phyloP scores from a whole-genome alignment of 30 jellyfish, hydroid and myxozoan genomes.

The Euphysa ruthae region DNA sequence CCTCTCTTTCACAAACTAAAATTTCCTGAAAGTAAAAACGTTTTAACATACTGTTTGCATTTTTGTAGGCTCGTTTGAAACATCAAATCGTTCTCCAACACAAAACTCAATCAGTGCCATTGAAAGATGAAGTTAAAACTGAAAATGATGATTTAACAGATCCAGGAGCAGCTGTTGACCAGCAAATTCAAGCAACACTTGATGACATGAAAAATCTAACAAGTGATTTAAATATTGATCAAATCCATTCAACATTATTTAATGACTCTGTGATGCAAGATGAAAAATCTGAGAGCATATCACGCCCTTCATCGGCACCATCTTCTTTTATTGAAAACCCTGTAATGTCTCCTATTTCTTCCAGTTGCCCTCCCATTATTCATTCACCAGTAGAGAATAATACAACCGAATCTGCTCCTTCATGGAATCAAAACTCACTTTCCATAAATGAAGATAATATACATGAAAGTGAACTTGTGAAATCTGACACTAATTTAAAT shows the following conservation, averaged over 20 bases:
- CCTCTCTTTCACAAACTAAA: too few relatives aligned
- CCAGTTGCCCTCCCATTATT: too few relatives aligned
- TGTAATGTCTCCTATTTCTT: too few relatives aligned
- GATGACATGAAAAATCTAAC: constrained; percentile 13
- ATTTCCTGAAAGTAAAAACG: too few relatives aligned
- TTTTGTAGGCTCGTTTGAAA: constrained; percentile 77
- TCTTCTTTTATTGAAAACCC: too few relatives aligned
- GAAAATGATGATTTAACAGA: not conserved
- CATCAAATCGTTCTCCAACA: constrained; percentile 83
- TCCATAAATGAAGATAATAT: constrained; percentile 13
- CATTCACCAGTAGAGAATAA: not conserved
- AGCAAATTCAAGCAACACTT: constrained; percentile 1
- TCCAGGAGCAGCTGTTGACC: constrained; percentile 3
- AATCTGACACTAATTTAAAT: constrained; percentile 20
- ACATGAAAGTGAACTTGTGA: not conserved
- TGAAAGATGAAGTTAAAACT: not conserved
- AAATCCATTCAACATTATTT: constrained; percentile 6
- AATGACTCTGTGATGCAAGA: not conserved
- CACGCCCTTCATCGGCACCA: not conserved
- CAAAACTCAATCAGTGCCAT: constrained; percentile 5
- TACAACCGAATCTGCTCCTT: constrained; percentile 14
- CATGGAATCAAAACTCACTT: constrained; percentile 31
- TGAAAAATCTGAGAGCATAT: not conserved
- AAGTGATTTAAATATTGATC: constrained; percentile 6
- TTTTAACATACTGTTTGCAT: not conserved